Percentiles rank a stretch among this genome's conserved stretches.
phyloP scores from a whole-genome alignment of 2,888 invertebrate species.

The Limnephilus marmoratus region DNA sequence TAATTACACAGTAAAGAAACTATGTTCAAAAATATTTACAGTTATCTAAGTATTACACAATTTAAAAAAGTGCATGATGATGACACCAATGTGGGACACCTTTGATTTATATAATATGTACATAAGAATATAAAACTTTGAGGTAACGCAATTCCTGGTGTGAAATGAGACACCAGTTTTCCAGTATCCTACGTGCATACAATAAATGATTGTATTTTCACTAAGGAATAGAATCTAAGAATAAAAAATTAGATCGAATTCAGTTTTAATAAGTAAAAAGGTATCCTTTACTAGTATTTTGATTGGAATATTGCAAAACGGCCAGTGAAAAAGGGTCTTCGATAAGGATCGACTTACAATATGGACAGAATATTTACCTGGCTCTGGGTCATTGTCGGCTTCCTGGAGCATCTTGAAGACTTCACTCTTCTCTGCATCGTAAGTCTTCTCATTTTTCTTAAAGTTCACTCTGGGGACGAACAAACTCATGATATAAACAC shows the following conservation, averaged over 20 bases:
- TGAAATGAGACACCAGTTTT: not conserved
- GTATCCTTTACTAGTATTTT: not conserved
- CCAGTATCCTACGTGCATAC: not conserved
- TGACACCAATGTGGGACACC: not conserved
- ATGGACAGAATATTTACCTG: constrained; percentile 78
- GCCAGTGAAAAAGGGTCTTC: not conserved
- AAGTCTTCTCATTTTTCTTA: constrained; percentile 95
- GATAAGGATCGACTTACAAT: not conserved
- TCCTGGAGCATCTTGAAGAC: constrained; percentile 94
- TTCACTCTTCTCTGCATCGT: constrained; percentile 91
- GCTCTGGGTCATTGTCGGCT: constrained; percentile 88
- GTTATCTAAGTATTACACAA: not conserved
- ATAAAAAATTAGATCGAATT: not conserved
- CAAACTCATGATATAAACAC: not conserved
- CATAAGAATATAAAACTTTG: not conserved
- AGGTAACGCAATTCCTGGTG: not conserved
- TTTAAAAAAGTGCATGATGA: not conserved
- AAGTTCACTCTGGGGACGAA: constrained; percentile 90
- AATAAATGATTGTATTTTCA: too few species aligned
- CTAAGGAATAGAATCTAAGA: not conserved
- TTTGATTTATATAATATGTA: not conserved
- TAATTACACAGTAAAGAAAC: not conserved
- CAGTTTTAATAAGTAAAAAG: not conserved
- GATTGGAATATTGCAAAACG: not conserved
- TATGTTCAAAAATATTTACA: not conserved